Percentiles rank a stretch among this genome's conserved stretches.
These are phyloP conservation scores for Eriosoma lanigerum DNA, from an alignment of 1,140 invertebrate genomes.

Conservation along the genomic window DNA sequence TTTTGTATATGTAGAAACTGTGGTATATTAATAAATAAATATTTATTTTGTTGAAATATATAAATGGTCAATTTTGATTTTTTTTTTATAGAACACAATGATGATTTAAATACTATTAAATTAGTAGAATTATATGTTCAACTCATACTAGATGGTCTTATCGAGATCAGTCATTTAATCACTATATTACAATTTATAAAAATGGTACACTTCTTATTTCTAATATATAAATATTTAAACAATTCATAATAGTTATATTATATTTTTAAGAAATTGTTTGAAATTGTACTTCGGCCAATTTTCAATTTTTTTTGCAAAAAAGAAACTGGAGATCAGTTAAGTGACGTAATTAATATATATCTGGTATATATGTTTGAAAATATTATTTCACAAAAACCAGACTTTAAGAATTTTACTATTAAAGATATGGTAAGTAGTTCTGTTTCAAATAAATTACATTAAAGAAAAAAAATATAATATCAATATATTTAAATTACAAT, in stretches of 20 bases:
- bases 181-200: conserved; percentile 32
- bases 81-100: conserved; percentile 18
- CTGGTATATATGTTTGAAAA: conserved; percentile 44
- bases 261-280: conserved; percentile 8
- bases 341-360: conserved; percentile 19
- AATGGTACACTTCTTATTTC: conserved; percentile 8
- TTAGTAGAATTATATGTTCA: conserved; percentile 26
- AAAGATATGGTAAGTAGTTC: conserved; percentile 40
- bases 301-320: conserved; percentile 22
- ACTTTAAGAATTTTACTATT: background rate
- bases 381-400: background rate
- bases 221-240: background rate
- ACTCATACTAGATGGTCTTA: conserved; percentile 17
- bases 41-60: background rate
- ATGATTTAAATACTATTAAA: conserved; percentile 26
- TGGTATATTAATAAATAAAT: background rate
- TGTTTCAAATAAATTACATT: background rate
- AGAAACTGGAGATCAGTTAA: conserved; percentile 27
- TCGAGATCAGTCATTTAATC: conserved; percentile 17
- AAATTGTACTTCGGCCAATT: conserved; percentile 3
- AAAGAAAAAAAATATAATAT: too few species aligned
- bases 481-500: too few species aligned
- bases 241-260: background rate
- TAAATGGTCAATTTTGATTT: background rate
- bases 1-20: conserved; percentile 3